phyloP scores from a whole-genome alignment of 2,113 vertebrate genomes.

The Poecile atricapillus region DNA sequence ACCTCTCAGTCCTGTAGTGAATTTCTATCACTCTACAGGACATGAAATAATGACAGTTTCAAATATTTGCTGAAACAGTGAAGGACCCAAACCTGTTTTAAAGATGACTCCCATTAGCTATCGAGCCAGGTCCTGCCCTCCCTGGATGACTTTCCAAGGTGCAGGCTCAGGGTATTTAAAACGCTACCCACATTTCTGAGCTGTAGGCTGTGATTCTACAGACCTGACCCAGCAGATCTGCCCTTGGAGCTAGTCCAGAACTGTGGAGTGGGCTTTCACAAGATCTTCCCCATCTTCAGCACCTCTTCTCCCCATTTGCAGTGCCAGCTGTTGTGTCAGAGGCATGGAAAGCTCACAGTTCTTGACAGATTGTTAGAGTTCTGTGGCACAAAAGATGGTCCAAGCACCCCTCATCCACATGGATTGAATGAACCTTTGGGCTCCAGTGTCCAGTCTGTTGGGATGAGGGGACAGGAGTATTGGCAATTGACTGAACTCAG shows the following conservation, averaged over 20 bases:
- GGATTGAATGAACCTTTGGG: not conserved
- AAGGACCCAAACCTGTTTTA: not conserved
- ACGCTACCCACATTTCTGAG: not conserved
- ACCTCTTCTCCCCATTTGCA: not conserved
- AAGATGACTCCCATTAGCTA: not conserved
- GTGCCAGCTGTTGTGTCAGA: not conserved
- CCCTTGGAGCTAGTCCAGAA: not conserved
- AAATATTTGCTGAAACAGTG: not conserved
- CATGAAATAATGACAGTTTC: not conserved
- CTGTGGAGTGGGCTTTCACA: not conserved
- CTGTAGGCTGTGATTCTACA: not conserved
- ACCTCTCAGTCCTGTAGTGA: not conserved
- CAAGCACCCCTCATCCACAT: not conserved
- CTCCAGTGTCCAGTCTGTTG: accelerated
- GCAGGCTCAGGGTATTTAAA: not conserved
- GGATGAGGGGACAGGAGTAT: accelerated
- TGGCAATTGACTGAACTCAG: not conserved
- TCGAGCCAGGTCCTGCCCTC: not conserved
- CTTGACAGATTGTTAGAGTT: not conserved
- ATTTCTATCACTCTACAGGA: not conserved
- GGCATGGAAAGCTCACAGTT: not conserved
- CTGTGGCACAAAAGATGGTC: not conserved
- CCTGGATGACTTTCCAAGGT: not conserved
- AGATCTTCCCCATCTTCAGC: not conserved
- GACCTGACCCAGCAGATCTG: not conserved